phyloP scores from a whole-genome alignment of 2,113 vertebrate genomes.

The Acinonyx jubatus region DNA sequence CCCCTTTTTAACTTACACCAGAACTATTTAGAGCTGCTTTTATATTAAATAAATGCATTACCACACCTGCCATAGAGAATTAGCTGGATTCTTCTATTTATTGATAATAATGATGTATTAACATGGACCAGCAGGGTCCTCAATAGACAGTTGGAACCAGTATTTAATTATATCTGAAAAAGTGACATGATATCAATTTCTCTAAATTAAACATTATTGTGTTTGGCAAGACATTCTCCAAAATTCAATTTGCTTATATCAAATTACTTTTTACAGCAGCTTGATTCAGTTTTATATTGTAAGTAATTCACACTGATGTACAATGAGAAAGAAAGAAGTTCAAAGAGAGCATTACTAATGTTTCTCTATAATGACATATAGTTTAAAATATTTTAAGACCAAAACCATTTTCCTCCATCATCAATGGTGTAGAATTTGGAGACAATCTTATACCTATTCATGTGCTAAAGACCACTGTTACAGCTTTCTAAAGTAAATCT shows the following conservation, averaged over 20 bases:
- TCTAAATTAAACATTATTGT: slow-evolving; percentile 59
- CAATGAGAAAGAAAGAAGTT: slow-evolving; percentile 24
- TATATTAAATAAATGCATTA: slow-evolving; percentile 23
- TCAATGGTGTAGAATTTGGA: not conserved
- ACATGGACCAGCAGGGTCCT: not conserved
- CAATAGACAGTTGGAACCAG: not conserved
- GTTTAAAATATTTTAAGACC: slow-evolving; percentile 47
- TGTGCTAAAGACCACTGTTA: not conserved
- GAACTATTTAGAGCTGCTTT: slow-evolving; percentile 32
- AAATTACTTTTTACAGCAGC: slow-evolving; percentile 26
- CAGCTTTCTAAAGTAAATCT: not conserved
- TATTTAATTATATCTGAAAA: slow-evolving; percentile 57
- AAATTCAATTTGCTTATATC: slow-evolving; percentile 58
- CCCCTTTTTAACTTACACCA: not conserved
- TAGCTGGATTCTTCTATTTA: not conserved
- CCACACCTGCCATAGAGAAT: not conserved
- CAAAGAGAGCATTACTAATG: not conserved
- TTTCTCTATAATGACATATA: slow-evolving; percentile 18
- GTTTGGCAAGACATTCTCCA: slow-evolving; percentile 40
- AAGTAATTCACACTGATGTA: slow-evolving; percentile 25
- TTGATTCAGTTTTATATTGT: slow-evolving; percentile 48
- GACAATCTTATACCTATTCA: not conserved
- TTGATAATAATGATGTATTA: slow-evolving; percentile 8
- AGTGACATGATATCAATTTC: slow-evolving; percentile 37
- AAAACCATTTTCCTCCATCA: not conserved